These are phyloP conservation scores for Erpobdella octoculata DNA, from an alignment of 2,888 invertebrate genomes.

Conservation along the genomic window DNA sequence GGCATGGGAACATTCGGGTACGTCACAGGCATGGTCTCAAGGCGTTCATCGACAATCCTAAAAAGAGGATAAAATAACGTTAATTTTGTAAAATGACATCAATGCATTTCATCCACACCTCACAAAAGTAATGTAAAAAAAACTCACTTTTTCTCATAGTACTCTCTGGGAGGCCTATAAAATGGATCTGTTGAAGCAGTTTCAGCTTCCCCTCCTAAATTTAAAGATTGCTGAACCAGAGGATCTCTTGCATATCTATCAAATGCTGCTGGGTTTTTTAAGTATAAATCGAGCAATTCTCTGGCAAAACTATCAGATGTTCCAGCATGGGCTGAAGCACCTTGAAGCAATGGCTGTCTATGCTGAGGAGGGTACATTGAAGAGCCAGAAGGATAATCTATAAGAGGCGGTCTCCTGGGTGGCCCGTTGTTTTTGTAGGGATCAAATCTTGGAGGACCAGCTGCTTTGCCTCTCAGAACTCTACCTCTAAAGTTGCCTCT, in stretches of 20 bases:
- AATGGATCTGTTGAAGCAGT: neutral
- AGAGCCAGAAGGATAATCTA: neutral
- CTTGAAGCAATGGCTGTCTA: neutral
- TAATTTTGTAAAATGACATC: neutral
- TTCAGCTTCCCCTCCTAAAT: slow-evolving; percentile 3
- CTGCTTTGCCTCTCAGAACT: neutral
- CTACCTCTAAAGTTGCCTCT: neutral
- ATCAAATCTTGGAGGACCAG: neutral
- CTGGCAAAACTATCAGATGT: slow-evolving; percentile 22
- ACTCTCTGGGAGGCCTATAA: slow-evolving; percentile 24
- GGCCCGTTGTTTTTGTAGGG: slow-evolving; percentile 7
- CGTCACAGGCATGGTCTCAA: slow-evolving; percentile 20
- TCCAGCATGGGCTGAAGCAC: neutral
- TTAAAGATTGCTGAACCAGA: slow-evolving; percentile 23
- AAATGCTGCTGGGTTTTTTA: slow-evolving; percentile 25
- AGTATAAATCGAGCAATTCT: slow-evolving; percentile 29
- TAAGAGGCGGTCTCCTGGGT: neutral
- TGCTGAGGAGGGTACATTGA: neutral
- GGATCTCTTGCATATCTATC: slow-evolving; percentile 28
- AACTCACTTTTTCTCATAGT: slow-evolving; percentile 17
- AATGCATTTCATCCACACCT: neutral
- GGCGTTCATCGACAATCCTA: neutral
- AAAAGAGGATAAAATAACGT: neutral
- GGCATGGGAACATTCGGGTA: slow-evolving; percentile 20
- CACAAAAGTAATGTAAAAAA: neutral